Evolutionary conservation across 2,888 invertebrate genomes (phyloP).

Genomic region (Drosophila glabriapex): DNA sequence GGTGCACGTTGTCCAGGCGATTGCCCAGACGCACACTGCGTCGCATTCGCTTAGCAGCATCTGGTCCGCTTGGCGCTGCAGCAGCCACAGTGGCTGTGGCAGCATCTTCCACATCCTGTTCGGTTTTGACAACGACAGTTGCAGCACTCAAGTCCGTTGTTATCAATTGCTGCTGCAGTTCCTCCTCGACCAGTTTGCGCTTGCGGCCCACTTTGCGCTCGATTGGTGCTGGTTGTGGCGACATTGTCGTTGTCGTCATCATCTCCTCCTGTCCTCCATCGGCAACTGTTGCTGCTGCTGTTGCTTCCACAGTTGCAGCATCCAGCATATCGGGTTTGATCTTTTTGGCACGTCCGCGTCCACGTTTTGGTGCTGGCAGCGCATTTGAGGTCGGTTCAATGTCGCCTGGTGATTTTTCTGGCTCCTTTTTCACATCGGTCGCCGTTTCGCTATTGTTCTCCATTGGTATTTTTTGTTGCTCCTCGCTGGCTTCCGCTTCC

Average conservation of each 20-base stretch:
- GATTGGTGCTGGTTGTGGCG: slow-evolving; percentile 29
- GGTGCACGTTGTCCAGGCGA: slow-evolving; percentile 70
- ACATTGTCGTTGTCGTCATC: slow-evolving; percentile 22
- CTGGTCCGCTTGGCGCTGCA: slow-evolving; percentile 57
- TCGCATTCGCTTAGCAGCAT: slow-evolving; percentile 76
- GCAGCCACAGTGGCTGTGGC: slow-evolving; percentile 15
- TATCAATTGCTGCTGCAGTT: slow-evolving; percentile 17
- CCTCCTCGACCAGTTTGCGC: slow-evolving; percentile 65
- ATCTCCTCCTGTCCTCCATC: slow-evolving; percentile 12
- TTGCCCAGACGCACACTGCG: slow-evolving; percentile 84
- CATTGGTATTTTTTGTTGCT: background rate
- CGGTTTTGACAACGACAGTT: slow-evolving; percentile 56
- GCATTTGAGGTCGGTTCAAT: slow-evolving; percentile 5
- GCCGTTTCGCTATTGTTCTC: slow-evolving; percentile 18
- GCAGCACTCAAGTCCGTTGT: slow-evolving; percentile 25
- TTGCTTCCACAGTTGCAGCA: slow-evolving; percentile 27
- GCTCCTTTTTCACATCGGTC: slow-evolving; percentile 58
- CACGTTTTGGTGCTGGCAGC: slow-evolving; percentile 66
- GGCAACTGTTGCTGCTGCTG: slow-evolving; percentile 25
- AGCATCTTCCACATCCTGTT: slow-evolving; percentile 58
- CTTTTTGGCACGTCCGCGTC: slow-evolving; percentile 78
- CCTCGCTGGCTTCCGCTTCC: slow-evolving; percentile 1
- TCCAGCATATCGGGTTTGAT: slow-evolving; percentile 43
- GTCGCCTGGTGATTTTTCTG: slow-evolving; percentile 45
- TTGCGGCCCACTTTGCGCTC: slow-evolving; percentile 75